These are phyloP conservation scores for Cavia porcellus DNA, from an alignment of 2,113 vertebrate species.

Conservation along the genomic window DNA sequence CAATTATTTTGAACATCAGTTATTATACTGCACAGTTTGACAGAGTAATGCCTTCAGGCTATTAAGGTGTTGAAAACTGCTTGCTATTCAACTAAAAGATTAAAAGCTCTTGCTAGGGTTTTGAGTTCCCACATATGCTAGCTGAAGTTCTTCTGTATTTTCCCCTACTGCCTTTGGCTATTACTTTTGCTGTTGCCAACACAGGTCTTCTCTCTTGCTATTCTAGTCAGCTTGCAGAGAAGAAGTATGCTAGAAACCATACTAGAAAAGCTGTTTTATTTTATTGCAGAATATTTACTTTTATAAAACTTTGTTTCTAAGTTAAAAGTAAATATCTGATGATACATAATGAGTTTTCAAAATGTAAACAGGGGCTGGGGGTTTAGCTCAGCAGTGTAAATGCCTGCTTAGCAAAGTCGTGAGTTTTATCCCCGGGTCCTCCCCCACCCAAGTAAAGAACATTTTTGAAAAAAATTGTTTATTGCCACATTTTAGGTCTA, in stretches of 20 bases:
- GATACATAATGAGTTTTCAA: not conserved
- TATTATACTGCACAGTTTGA: slow-evolving; percentile 11
- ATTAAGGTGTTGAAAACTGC: slow-evolving; percentile 18
- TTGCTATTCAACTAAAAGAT: slow-evolving; percentile 48
- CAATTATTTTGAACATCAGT: slow-evolving; percentile 47
- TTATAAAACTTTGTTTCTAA: slow-evolving; percentile 39
- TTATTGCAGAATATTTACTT: slow-evolving; percentile 28
- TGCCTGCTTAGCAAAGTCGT: too few relatives aligned
- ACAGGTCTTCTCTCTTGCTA: not conserved
- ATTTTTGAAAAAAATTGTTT: not conserved
- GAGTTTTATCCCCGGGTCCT: too few relatives aligned
- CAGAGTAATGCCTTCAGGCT: slow-evolving; percentile 8
- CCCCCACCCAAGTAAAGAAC: not conserved
- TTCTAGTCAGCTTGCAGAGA: not conserved
- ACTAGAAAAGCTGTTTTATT: not conserved
- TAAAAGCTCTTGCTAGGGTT: not conserved
- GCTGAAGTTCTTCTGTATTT: not conserved
- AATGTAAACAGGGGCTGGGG: not conserved
- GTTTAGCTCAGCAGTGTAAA: too few relatives aligned
- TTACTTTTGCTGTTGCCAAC: not conserved
- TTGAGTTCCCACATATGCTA: not conserved
- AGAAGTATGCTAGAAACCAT: not conserved
- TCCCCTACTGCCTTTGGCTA: not conserved
- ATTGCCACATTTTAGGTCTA: not conserved
- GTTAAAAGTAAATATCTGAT: slow-evolving; percentile 53